Conservation (phyloP, 2,888 invertebrate species). For the Saturnia pavonia region DNA sequence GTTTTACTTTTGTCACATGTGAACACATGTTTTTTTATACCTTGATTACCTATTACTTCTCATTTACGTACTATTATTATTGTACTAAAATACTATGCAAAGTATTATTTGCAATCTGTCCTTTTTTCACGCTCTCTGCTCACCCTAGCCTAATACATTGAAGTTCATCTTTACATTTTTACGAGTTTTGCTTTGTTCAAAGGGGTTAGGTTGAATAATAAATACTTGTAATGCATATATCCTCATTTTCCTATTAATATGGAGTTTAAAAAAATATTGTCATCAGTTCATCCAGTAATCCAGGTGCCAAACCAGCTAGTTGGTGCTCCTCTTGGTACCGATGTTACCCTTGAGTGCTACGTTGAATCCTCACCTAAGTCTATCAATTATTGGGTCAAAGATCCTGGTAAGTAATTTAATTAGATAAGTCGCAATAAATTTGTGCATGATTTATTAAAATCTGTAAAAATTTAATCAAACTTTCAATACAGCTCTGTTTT, state of each 20-base stretch:
- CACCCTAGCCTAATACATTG: neutral
- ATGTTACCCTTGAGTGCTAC: slow-evolving; percentile 93
- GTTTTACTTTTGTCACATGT: no score
- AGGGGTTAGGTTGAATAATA: neutral
- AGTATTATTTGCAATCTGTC: neutral
- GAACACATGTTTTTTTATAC: neutral
- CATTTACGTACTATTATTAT: neutral
- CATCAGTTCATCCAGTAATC: slow-evolving; percentile 92
- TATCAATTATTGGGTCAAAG: slow-evolving; percentile 94
- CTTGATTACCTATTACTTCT: neutral
- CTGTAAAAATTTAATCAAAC: neutral
- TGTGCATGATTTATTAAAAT: neutral
- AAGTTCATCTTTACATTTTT: neutral
- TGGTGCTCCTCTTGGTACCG: slow-evolving; percentile 91
- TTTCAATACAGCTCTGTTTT: neutral
- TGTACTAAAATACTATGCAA: neutral
- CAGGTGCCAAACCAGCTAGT: slow-evolving; percentile 95
- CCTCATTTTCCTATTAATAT: neutral
- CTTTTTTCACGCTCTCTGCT: neutral
- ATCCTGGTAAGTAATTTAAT: slow-evolving; percentile 79
- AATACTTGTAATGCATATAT: neutral
- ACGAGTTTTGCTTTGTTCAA: neutral
- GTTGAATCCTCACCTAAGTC: slow-evolving; percentile 94
- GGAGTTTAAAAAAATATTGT: slow-evolving; percentile 17
- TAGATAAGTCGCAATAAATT: neutral